Percentiles rank a stretch among this genome's conserved stretches.
Evolutionary conservation across 1,140 invertebrate species (phyloP).

Genomic region (Geopemphigus sp.): DNA sequence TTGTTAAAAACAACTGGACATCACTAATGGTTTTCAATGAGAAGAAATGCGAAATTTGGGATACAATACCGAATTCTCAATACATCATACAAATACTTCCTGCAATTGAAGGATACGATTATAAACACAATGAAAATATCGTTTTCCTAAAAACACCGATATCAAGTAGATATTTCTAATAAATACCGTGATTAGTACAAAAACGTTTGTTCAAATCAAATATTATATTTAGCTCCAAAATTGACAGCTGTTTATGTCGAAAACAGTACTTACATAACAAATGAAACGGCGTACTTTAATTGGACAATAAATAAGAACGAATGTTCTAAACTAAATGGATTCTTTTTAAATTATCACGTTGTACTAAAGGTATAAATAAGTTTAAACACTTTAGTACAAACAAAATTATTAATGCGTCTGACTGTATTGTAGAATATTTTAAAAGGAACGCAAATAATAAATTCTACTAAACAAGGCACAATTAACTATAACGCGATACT

Average conservation of each 20-base stretch:
- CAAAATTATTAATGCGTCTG: background rate
- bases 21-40: background rate
- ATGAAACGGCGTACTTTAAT: background rate
- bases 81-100: background rate
- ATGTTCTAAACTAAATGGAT: constrained; percentile 6
- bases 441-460: background rate
- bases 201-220: background rate
- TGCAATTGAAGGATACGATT: background rate
- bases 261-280: background rate
- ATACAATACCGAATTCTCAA: background rate
- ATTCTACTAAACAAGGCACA: background rate
- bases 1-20: background rate
- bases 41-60: background rate
- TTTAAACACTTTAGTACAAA: background rate
- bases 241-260: background rate
- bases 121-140: background rate
- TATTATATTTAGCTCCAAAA: background rate
- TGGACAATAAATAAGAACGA: background rate
- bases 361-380: background rate
- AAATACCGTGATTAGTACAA: background rate
- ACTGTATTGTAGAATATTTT: background rate
- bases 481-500: background rate
- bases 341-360: background rate
- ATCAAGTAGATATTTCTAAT: background rate
- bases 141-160: background rate